These are phyloP conservation scores for Ephydatia muelleri DNA, from an alignment of 37 sponge, comb jelly and placozoan species.

Conservation along the genomic window DNA sequence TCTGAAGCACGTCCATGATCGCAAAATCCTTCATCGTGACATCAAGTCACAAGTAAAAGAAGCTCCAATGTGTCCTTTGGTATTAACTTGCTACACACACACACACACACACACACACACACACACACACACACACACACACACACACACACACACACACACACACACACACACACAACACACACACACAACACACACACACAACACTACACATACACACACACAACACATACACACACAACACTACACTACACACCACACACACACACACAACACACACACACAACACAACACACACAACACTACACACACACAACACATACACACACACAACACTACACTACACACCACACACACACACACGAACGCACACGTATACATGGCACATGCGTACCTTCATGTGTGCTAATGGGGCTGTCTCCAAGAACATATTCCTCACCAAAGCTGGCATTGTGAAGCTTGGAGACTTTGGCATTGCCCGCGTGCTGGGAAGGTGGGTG, in stretches of 20 bases:
- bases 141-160: not conserved
- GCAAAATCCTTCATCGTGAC: slow-evolving; percentile 96
- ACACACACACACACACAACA: not conserved
- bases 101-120: not conserved
- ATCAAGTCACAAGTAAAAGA: slow-evolving; percentile 84
- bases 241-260: too few relatives aligned
- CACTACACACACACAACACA: too few relatives aligned
- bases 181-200: too few relatives aligned
- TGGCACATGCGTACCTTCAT: not conserved
- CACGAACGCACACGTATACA: not conserved
- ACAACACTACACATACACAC: too few relatives aligned
- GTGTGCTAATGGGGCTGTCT: not conserved
- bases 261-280: too few relatives aligned
- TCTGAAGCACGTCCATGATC: slow-evolving; percentile 94
- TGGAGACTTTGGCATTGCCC: slow-evolving; percentile 97
- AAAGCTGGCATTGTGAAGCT: slow-evolving; percentile 81
- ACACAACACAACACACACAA: too few relatives aligned
- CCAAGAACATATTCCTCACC: slow-evolving; percentile 93
- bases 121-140: not conserved
- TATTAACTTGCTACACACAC: too few relatives aligned
- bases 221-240: too few relatives aligned
- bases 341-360: not conserved
- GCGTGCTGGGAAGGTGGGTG: slow-evolving; percentile 75
- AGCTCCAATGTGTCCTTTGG: too few relatives aligned
- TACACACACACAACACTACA: not conserved